Evolutionary conservation across 2,888 invertebrate genomes (phyloP), one percentile per base, ranked within the genome.

Genomic region (Unio delphinus): DNA sequence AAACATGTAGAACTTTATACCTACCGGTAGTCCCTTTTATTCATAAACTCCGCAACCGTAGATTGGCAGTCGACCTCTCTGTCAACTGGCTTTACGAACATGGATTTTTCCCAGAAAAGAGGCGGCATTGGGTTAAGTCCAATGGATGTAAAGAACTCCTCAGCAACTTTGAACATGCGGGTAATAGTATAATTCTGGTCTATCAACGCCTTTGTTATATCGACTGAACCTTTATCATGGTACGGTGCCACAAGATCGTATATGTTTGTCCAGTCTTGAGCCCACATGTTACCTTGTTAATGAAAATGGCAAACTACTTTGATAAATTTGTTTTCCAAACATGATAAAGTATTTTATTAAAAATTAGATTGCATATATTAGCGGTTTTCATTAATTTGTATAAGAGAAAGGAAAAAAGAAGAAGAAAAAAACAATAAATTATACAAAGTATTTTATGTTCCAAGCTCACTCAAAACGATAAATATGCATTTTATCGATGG

Each of bases 11-110:
- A 3, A 11, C 3, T 11, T 45, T 11, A 45, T 45, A 55, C 61
- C 74, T 87, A 95, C 95, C 96, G 93, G 86, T 95, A 96, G 89
- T 97, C 96, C 86, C 95, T 92, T 81, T 93, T 92, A 85, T 96
- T 95, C 86, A 95, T 95, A 90, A 96, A 95, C 89, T 96, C 95
- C 95, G 95, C 96, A 0, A 96, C 94, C 1, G 93, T 93, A 0
- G 94, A 93, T 81, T 94, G 92, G 78, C 94, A 94, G 64, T 93
- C 92, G 0, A 93, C 92, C 28, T 92, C 88, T 92, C 94, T 73
- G 75, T 94, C 94, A 0, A 65, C 34, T 20, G 96, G 95, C 72
- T 94, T 93, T 78, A 94, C 94, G 56, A 96, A 91, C 92, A 96
- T 92, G 0, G 96, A 96, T 26, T 93, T 92, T 56, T 93, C 92